These are phyloP conservation scores for Meghimatium bilineatum DNA, from an alignment of 2,888 invertebrate species.

Conservation along the genomic window DNA sequence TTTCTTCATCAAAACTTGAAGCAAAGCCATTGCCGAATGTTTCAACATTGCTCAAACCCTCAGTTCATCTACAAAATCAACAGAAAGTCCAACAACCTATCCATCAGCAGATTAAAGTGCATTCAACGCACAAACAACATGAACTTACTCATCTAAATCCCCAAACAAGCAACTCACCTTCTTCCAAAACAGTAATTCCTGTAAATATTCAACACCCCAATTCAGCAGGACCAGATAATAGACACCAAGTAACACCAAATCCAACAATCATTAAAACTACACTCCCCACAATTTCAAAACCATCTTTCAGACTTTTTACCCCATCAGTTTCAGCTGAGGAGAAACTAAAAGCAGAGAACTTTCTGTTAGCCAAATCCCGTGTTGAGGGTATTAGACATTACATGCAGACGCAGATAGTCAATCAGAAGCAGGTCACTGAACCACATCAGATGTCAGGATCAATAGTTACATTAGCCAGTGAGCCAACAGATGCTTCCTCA, in stretches of 20 bases:
- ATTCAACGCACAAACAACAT: background rate
- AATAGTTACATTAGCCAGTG: conserved; percentile 5
- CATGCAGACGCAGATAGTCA: conserved; percentile 34
- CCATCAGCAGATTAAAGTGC: background rate
- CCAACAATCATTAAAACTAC: background rate
- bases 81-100: background rate
- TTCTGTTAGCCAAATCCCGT: conserved; percentile 16
- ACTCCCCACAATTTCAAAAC: background rate
- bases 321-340: background rate
- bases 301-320: background rate
- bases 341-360: conserved; percentile 23
- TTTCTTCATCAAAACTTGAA: background rate
- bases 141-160: background rate
- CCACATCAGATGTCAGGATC: conserved; percentile 34
- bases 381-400: conserved; percentile 21
- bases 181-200: background rate
- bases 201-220: background rate
- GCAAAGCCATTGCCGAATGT: conserved; percentile 32
- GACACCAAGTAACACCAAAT: background rate
- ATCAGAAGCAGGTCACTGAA: conserved; percentile 28
- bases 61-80: background rate
- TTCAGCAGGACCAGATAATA: background rate
- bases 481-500: background rate
- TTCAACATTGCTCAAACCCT: conserved; percentile 22
- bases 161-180: background rate